These are phyloP conservation scores for Capitella teleta DNA, from an alignment of 1,140 invertebrate species.

Conservation along the genomic window DNA sequence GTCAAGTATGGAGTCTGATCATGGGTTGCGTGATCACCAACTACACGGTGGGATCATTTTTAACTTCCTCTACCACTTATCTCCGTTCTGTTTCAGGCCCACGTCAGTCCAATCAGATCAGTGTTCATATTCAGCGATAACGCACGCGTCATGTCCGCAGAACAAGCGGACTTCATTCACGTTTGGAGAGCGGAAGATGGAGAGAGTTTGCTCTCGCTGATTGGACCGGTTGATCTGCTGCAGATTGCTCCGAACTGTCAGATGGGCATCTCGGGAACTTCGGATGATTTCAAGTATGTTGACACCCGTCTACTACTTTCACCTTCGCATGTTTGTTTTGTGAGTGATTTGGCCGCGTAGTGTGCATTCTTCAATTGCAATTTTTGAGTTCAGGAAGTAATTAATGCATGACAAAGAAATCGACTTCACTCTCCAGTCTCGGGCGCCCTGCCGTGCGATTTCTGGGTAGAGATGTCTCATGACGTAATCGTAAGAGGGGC, in stretches of 20 bases:
- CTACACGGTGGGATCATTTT: constrained; percentile 46
- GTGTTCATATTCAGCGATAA: constrained; percentile 65
- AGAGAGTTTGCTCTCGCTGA: constrained; percentile 54
- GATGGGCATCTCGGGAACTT: constrained; percentile 52
- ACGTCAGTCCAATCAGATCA: constrained; percentile 59
- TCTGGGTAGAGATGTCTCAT: too few species aligned
- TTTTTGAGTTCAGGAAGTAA: too few species aligned
- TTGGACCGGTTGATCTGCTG: constrained; percentile 51
- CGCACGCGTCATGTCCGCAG: constrained; percentile 61
- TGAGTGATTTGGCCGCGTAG: too few species aligned
- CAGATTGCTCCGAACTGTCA: constrained; percentile 40
- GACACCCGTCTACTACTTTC: too few species aligned
- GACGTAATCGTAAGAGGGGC: too few species aligned
- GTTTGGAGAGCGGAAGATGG: constrained; percentile 73
- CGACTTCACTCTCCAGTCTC: too few species aligned
- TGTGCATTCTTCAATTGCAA: too few species aligned
- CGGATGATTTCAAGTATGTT: too few species aligned
- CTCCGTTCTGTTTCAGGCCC: constrained; percentile 45
- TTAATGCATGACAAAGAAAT: too few species aligned
- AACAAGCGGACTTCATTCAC: constrained; percentile 56
- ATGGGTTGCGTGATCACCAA: constrained; percentile 53
- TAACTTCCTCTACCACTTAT: not conserved
- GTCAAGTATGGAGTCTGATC: constrained; percentile 68
- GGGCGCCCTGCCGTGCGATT: too few species aligned
- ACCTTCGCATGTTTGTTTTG: too few species aligned